These are phyloP conservation scores for Tylochromis polylepis DNA, from an alignment of 2,113 vertebrate genomes.

Conservation along the genomic window DNA sequence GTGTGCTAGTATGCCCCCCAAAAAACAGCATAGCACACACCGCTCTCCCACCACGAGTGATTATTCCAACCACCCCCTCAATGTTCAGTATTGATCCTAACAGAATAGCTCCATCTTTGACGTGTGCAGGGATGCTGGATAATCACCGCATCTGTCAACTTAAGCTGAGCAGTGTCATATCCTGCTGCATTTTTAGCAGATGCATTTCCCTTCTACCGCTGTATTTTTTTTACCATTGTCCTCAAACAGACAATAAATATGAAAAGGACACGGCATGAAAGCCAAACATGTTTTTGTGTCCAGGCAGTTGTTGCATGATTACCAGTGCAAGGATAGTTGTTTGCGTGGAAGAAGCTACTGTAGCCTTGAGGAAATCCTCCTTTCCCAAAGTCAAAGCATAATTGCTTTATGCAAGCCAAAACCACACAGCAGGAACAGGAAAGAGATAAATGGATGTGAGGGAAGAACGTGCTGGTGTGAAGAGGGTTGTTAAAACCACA, in stretches of 20 bases:
- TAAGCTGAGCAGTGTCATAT: background rate
- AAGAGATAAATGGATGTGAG: conserved; percentile 56
- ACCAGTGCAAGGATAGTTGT: background rate
- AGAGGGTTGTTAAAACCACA: conserved; percentile 49
- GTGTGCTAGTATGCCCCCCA: background rate
- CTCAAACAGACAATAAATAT: background rate
- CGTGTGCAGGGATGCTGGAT: background rate
- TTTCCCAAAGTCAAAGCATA: conserved; percentile 57
- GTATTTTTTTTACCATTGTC: background rate
- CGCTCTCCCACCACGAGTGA: background rate
- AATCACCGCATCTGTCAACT: conserved; percentile 34
- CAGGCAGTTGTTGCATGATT: conserved; percentile 21
- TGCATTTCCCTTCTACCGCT: background rate
- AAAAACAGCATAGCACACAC: background rate
- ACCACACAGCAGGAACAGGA: conserved; percentile 63
- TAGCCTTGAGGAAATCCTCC: conserved; percentile 66
- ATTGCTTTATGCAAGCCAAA: conserved; percentile 43
- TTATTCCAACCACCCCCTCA: background rate
- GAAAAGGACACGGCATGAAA: conserved; percentile 12
- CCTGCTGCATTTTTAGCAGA: background rate
- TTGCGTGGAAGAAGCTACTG: conserved; percentile 48
- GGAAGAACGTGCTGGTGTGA: conserved; percentile 67
- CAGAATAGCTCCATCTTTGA: conserved; percentile 20
- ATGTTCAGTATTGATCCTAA: conserved; percentile 34
- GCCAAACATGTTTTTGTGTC: conserved; percentile 35